phyloP scores from a whole-genome alignment of 2,888 invertebrate genomes.

The Drosophila kanekoi region DNA sequence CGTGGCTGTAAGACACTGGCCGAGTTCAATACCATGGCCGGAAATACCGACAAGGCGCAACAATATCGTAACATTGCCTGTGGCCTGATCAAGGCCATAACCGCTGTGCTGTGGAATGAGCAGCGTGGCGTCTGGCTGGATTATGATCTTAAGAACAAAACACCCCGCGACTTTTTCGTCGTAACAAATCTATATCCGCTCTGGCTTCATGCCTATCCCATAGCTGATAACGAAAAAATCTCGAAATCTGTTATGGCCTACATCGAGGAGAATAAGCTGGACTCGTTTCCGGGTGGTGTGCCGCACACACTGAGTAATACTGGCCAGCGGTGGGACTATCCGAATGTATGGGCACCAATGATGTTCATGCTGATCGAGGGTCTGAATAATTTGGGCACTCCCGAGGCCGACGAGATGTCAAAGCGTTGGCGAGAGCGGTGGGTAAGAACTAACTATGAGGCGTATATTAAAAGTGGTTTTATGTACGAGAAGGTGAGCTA shows the following conservation, averaged over 20 bases:
- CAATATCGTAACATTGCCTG: slow-evolving; percentile 88
- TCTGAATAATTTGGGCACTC: slow-evolving; percentile 89
- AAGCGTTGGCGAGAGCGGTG: slow-evolving; percentile 91
- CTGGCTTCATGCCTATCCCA: slow-evolving; percentile 91
- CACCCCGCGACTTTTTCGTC: slow-evolving; percentile 90
- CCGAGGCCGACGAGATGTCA: slow-evolving; percentile 88
- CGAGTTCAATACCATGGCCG: slow-evolving; percentile 88
- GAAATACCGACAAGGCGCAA: slow-evolving; percentile 87
- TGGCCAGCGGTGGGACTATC: slow-evolving; percentile 95
- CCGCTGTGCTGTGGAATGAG: slow-evolving; percentile 93
- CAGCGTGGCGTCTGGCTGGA: slow-evolving; percentile 94
- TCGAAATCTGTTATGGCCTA: slow-evolving; percentile 89
- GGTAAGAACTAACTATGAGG: slow-evolving; percentile 91
- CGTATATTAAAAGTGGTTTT: slow-evolving; percentile 88
- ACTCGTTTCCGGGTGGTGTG: slow-evolving; percentile 90
- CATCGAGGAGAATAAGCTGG: slow-evolving; percentile 88
- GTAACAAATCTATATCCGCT: slow-evolving; percentile 93
- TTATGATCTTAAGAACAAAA: slow-evolving; percentile 89
- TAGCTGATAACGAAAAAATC: slow-evolving; percentile 86
- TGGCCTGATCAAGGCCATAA: slow-evolving; percentile 87
- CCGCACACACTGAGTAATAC: slow-evolving; percentile 91
- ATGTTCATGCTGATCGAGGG: slow-evolving; percentile 93
- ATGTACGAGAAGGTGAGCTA: slow-evolving; percentile 93
- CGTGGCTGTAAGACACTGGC: slow-evolving; percentile 92
- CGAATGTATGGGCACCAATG: slow-evolving; percentile 97